A percentile compares a stretch with the other conserved stretches of the same genome.
These are phyloP conservation scores for Cyclophora albipunctata DNA, from an alignment of 2,888 invertebrate genomes.

Conservation along the genomic window DNA sequence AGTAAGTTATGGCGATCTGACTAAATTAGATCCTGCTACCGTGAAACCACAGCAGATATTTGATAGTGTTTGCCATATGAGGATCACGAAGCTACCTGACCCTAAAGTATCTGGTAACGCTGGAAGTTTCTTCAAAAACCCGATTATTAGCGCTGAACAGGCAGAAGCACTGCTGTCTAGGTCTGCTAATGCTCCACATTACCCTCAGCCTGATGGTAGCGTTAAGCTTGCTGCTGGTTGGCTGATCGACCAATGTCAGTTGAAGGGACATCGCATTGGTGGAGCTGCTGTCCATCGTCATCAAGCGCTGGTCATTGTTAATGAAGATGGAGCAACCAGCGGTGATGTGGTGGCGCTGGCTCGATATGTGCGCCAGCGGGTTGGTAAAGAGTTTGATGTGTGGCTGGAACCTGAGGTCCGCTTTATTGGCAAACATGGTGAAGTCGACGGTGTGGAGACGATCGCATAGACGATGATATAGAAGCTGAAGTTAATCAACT, in stretches of 20 bases:
- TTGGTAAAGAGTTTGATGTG: slow-evolving; percentile 7
- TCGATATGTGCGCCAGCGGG: slow-evolving; percentile 6
- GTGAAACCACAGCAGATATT: neutral
- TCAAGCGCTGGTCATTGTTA: slow-evolving; percentile 15
- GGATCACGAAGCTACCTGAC: slow-evolving; percentile 12
- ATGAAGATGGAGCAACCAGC: slow-evolving; percentile 9
- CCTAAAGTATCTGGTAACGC: slow-evolving; percentile 11
- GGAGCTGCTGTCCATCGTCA: slow-evolving; percentile 11
- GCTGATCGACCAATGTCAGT: slow-evolving; percentile 13
- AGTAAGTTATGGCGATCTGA: too few relatives aligned
- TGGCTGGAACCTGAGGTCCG: slow-evolving; percentile 13
- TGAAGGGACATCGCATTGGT: slow-evolving; percentile 11
- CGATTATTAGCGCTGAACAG: slow-evolving; percentile 4
- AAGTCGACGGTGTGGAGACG: too few relatives aligned
- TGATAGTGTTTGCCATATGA: slow-evolving; percentile 6
- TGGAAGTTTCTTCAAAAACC: slow-evolving; percentile 17
- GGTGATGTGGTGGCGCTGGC: slow-evolving; percentile 8
- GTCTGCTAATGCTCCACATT: slow-evolving; percentile 6
- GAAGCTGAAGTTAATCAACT: too few relatives aligned
- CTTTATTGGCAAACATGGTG: too few relatives aligned
- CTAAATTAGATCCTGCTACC: too few relatives aligned
- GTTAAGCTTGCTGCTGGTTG: slow-evolving; percentile 16
- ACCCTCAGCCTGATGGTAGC: slow-evolving; percentile 1
- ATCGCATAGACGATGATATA: too few relatives aligned
- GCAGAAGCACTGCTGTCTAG: slow-evolving; percentile 2